Evolutionary conservation across 2,113 vertebrate species (phyloP).

Genomic region (Phyllostomus hastatus): DNA sequence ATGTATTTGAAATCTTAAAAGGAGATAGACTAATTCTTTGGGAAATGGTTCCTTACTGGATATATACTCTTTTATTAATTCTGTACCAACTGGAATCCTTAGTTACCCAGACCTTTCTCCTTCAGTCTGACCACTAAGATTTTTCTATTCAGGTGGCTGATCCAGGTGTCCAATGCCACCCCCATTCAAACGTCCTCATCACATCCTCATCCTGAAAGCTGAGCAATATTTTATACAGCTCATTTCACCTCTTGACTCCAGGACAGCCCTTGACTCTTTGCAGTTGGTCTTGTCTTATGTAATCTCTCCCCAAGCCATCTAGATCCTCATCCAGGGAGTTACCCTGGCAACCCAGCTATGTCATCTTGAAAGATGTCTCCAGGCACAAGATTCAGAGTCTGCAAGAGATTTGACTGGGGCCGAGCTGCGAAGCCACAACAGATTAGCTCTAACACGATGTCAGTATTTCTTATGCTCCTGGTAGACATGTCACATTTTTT

Average conservation of each 20-base stretch:
- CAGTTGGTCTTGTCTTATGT: constrained; percentile 33
- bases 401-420: not conserved
- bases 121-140: not conserved
- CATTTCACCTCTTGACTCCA: not conserved
- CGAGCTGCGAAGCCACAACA: constrained; percentile 10
- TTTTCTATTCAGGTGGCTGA: not conserved
- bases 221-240: not conserved
- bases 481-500: constrained; percentile 33
- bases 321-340: constrained; percentile 36
- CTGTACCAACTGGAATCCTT: not conserved
- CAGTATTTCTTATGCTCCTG: not conserved
- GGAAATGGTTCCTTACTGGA: not conserved
- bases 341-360: constrained; percentile 61
- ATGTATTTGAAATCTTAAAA: constrained; percentile 1
- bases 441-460: constrained; percentile 20
- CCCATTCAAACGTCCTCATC: not conserved
- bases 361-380: constrained; percentile 57
- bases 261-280: not conserved
- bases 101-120: not conserved
- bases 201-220: not conserved
- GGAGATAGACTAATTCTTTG: not conserved
- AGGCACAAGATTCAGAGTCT: constrained; percentile 22
- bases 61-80: not conserved
- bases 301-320: constrained; percentile 34
- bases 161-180: not conserved